Evolutionary conservation across 2,888 invertebrate genomes (phyloP), one percentile per base, ranked within the genome.

Genomic region (Cacoxenus indagator): DNA sequence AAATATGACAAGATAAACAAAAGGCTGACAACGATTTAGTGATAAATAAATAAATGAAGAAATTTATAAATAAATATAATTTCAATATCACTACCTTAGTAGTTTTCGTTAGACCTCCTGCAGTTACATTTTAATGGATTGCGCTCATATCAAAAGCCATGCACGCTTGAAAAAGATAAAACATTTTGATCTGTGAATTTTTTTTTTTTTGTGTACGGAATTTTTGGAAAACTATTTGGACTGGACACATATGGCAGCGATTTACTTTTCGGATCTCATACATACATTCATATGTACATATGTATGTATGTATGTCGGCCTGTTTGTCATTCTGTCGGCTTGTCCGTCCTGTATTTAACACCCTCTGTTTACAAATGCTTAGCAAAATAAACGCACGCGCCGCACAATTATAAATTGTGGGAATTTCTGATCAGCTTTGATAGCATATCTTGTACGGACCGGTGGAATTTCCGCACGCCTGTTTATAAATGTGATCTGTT

Each of bases 401-500:
- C 76, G 70, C 64, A 43, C 61, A 67, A 24, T 70, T 68, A 70
- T 65, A 68, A 69, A 45, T 61, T 70, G 69, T 79, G 82, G 77
- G 78, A 81, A 75, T 62, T 66, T 69, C 68, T 70, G 66, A 8
- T 14, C 37, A 8, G 5, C 37, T n/a, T n/a, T n/a, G n/a, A n/a
- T 37, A 37, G 14, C 8, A 37, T 37, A 37, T 37, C 37, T 37
- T 37, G 37, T 37, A 11, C 9, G 8, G 9, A 14, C 37, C 37
- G 8, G 2, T 37, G 2, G 14, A 11, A 37, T 70, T 71, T 69
- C 71, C 65, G 69, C 72, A 73, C 72, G 70, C 75, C 74, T 77
- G 67, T 84, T 84, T 83, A 81, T 81, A 77, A n/a, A n/a, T n/a
- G n/a, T n/a, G 81, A 80, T 80, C 71, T 73, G 83, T 81, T 83